Conservation (phyloP, 2,113 vertebrate species). For the Sinocyclocheilus maitianheensis region DNA sequence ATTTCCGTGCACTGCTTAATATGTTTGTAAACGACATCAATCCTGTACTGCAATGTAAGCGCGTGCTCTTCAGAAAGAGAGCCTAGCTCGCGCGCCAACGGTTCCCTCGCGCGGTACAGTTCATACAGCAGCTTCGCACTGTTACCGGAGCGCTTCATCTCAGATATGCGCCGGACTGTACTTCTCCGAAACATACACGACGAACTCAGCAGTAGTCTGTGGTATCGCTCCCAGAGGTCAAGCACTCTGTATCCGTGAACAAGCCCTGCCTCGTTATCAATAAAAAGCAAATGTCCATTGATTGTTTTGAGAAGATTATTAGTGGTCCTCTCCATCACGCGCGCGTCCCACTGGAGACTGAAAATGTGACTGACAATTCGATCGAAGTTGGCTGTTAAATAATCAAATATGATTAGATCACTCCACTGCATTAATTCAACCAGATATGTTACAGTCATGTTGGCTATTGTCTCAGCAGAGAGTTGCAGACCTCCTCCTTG, state of each 20-base stretch:
- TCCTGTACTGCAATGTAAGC: slow-evolving; percentile 77
- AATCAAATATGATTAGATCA: slow-evolving; percentile 82
- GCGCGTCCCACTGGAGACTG: slow-evolving; percentile 84
- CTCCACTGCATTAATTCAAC: slow-evolving; percentile 82
- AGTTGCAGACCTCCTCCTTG: slow-evolving; percentile 47
- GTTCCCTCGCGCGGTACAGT: slow-evolving; percentile 76
- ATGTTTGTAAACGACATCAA: slow-evolving; percentile 79
- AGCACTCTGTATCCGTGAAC: slow-evolving; percentile 84
- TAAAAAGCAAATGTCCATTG: slow-evolving; percentile 77
- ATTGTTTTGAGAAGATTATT: slow-evolving; percentile 80
- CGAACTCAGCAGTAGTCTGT: slow-evolving; percentile 76
- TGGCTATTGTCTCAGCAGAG: slow-evolving; percentile 34
- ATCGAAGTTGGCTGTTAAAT: slow-evolving; percentile 86
- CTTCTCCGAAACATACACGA: slow-evolving; percentile 81
- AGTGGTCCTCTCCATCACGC: slow-evolving; percentile 81
- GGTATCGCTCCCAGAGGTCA: slow-evolving; percentile 82
- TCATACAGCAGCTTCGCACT: slow-evolving; percentile 71
- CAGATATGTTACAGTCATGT: slow-evolving; percentile 66
- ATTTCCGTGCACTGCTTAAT: slow-evolving; percentile 75
- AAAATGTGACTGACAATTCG: slow-evolving; percentile 84
- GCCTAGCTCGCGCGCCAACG: slow-evolving; percentile 74
- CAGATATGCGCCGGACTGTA: slow-evolving; percentile 73
- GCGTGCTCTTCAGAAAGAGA: slow-evolving; percentile 79
- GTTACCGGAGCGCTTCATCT: slow-evolving; percentile 74
- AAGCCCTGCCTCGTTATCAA: slow-evolving; percentile 85